Evolutionary conservation across 1,140 invertebrate genomes (phyloP).

Genomic region (Drosophila insularis): DNA sequence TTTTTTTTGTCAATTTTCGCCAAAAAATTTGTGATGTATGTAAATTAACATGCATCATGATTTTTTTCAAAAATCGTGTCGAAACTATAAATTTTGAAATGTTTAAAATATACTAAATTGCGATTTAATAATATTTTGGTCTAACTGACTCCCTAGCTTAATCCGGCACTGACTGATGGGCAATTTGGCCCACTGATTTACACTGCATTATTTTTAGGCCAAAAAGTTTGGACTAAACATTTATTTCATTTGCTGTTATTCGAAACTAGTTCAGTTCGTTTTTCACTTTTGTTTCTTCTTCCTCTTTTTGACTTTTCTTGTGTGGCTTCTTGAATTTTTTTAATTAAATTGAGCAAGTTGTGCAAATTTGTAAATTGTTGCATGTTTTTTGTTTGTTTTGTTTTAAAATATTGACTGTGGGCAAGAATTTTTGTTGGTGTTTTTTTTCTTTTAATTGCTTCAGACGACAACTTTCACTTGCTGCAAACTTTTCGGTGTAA

Average conservation of each 20-base stretch:
- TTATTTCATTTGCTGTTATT: background rate
- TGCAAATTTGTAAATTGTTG: constrained; percentile 12
- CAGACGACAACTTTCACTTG: constrained; percentile 63
- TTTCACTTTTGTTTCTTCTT: background rate
- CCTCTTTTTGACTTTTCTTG: background rate
- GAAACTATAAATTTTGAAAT: too few species aligned
- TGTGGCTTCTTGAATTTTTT: constrained; percentile 12
- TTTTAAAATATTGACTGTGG: constrained; percentile 48
- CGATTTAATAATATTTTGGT: too few species aligned
- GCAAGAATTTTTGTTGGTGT: constrained; percentile 44
- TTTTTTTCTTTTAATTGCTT: constrained; percentile 65
- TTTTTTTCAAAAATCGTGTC: too few species aligned
- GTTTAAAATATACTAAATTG: too few species aligned
- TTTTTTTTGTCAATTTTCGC: too few species aligned
- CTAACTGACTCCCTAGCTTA: too few species aligned
- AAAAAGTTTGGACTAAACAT: constrained; percentile 23
- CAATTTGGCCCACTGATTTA: background rate
- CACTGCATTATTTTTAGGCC: background rate
- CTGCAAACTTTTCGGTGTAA: constrained; percentile 57
- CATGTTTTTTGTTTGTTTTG: background rate
- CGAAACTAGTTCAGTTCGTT: constrained; percentile 24
- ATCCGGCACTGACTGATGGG: too few species aligned
- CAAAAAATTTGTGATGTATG: too few species aligned
- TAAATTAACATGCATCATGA: too few species aligned
- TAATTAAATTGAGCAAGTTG: constrained; percentile 61